These are phyloP conservation scores for Noctua pronuba DNA, from an alignment of 2,888 invertebrate species.

Conservation along the genomic window DNA sequence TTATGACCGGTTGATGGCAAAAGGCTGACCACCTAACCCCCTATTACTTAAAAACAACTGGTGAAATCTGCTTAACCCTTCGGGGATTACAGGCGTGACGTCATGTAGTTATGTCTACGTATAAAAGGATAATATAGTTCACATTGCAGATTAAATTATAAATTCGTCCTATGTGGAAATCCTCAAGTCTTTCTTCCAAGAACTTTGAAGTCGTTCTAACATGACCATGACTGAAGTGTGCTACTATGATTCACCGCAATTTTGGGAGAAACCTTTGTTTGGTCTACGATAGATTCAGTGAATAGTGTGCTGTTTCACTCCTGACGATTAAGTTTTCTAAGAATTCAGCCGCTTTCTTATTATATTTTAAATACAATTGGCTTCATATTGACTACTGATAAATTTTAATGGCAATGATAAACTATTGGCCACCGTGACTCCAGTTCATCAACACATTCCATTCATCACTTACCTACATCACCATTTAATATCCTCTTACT, in stretches of 20 bases:
- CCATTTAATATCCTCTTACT: neutral
- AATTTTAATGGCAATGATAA: neutral
- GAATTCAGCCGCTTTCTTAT: neutral
- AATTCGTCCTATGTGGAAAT: neutral
- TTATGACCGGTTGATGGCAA: neutral
- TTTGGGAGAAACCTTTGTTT: constrained; percentile 13
- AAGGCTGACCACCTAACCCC: neutral
- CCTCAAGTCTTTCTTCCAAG: neutral
- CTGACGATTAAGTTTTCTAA: neutral
- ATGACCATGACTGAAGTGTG: neutral
- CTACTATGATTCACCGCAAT: constrained; percentile 9
- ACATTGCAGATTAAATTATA: neutral
- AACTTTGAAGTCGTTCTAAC: neutral
- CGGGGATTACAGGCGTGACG: neutral
- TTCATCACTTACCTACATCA: neutral
- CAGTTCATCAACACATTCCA: neutral
- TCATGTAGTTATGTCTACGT: neutral
- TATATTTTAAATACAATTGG: neutral
- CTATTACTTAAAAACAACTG: neutral
- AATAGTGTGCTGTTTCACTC: neutral
- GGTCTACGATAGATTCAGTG: neutral
- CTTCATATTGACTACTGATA: neutral
- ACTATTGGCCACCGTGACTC: neutral
- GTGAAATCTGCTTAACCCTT: neutral
- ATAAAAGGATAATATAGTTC: neutral